phyloP scores from a whole-genome alignment of 2,113 vertebrate genomes.

The Leptosomus discolor region DNA sequence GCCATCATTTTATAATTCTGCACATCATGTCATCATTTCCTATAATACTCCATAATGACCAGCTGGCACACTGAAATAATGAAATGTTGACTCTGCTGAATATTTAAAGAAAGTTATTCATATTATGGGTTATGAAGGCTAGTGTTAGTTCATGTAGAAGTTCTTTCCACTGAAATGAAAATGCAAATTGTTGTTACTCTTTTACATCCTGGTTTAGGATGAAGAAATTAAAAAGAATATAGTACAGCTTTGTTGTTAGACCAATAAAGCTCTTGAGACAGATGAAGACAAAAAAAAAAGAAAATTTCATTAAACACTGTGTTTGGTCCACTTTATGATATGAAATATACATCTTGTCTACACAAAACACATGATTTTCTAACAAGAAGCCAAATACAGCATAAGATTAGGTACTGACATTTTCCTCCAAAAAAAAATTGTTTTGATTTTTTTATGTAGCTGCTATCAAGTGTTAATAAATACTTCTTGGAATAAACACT shows the following conservation, averaged over 20 bases:
- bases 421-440: not conserved
- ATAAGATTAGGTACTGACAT: not conserved
- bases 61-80: constrained; percentile 44
- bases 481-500: not conserved
- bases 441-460: not conserved
- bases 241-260: not conserved
- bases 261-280: not conserved
- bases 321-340: not conserved
- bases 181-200: not conserved
- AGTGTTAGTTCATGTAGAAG: not conserved
- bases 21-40: not conserved
- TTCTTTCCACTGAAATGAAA: constrained; percentile 8
- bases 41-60: constrained; percentile 41
- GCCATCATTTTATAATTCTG: constrained; percentile 14
- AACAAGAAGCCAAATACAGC: not conserved
- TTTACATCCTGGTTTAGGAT: not conserved
- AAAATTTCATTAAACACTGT: too few relatives aligned
- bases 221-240: not conserved
- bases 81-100: constrained; percentile 39
- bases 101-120: constrained; percentile 28
- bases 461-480: not conserved
- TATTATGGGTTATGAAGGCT: not conserved
- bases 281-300: not conserved
- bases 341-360: not conserved
- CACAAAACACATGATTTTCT: not conserved